A percentile compares a stretch with the other conserved stretches of the same genome.
Conservation (phyloP, 30 jellyfish, hydroid and myxozoan genomes). For the Hydra vulgaris region DNA sequence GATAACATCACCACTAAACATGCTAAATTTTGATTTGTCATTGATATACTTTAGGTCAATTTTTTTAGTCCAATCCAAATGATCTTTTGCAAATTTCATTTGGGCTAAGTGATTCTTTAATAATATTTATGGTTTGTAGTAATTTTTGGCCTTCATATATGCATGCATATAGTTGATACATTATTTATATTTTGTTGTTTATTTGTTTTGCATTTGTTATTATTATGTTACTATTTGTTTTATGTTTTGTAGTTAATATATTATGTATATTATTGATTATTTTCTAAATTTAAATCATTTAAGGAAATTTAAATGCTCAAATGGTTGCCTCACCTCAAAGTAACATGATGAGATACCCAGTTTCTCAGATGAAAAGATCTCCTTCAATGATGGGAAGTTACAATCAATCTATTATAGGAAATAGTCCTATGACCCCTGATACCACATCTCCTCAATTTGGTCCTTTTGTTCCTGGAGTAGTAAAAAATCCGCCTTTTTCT, state of each 20-base stretch:
- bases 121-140: no score
- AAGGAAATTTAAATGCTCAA: slow-evolving; percentile 24
- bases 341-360: slow-evolving; percentile 34
- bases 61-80: no score
- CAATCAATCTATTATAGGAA: slow-evolving; percentile 56
- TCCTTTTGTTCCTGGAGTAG: slow-evolving; percentile 32
- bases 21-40: no score
- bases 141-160: no score
- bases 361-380: slow-evolving; percentile 65
- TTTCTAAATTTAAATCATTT: neutral
- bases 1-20: no score
- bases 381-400: slow-evolving; percentile 68
- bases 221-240: no score
- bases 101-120: no score
- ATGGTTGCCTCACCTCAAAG: slow-evolving; percentile 22
- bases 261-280: neutral
- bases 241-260: neutral
- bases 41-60: no score
- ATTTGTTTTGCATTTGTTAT: no score
- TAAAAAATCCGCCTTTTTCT: slow-evolving; percentile 66
- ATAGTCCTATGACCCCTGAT: slow-evolving; percentile 82
- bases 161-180: no score
- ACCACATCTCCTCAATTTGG: slow-evolving; percentile 45
- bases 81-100: no score
- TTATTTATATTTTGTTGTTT: no score